Evolutionary conservation across 2,888 invertebrate genomes (phyloP), one percentile per base, ranked within the genome.

Genomic region (Diachrysia chrysitis): DNA sequence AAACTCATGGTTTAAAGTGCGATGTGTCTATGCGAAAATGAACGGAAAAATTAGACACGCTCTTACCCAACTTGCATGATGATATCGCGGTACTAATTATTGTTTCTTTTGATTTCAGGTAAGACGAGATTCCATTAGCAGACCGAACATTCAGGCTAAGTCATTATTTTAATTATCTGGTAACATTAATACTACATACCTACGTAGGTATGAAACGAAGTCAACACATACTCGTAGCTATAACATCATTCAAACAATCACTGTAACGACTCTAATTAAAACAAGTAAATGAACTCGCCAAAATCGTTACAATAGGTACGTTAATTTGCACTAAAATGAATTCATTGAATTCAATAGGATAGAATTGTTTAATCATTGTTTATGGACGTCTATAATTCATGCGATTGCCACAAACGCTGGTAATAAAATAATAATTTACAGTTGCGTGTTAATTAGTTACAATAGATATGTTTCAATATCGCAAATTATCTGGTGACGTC

Each of bases 31-130:
- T 37, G 16, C 14, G 16, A 37, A 37, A 37, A 37, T 37, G 1
- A 12, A 10, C 12, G 3, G 16, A 37, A 37, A 12, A 14, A 25
- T 4, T 25, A 25, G 29, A 29, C 6, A 16, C 42, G 6, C 7
- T n/a, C 7, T 42, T 42, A n/a, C 37, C 6, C 42, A n/a, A 42
- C 5, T n/a, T 16, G 12, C 0, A 35, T 35, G 7, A 35, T 14
- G 35, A n/a, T n/a, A n/a, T n/a, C n/a, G n/a, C n/a, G n/a, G n/a
- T 42, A 10, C 29, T 19, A 19, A 51, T 19, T 16, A 35, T 63
- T 23, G 46, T 73, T 63, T 25, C 71, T 83, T 74, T 83, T 79
- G 10, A 78, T 87, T 84, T n/a, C 86, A 89, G 89, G 89, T 89
- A 89, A 89, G 89, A 79, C 60, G n/a, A 12, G 37, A 58, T 51